Conservation (phyloP, 2,888 invertebrate genomes). For the Bombylius discolor region DNA sequence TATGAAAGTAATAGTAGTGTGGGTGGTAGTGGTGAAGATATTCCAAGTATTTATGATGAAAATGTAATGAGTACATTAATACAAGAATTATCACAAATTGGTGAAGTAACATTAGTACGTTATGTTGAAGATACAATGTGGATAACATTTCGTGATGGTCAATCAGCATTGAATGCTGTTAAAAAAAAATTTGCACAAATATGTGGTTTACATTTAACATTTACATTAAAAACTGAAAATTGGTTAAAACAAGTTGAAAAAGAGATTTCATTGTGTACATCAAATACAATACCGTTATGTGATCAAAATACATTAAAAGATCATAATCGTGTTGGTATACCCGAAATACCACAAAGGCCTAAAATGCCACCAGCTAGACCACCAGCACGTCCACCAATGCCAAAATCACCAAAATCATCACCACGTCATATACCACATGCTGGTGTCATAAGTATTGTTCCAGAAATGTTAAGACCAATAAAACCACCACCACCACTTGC, state of each 20-base stretch:
- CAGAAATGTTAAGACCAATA: slow-evolving; percentile 31
- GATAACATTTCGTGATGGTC: slow-evolving; percentile 84
- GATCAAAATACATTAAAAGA: slow-evolving; percentile 31
- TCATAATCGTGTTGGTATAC: slow-evolving; percentile 35
- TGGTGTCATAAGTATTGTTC: slow-evolving; percentile 41
- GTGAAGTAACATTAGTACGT: slow-evolving; percentile 80
- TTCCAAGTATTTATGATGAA: slow-evolving; percentile 59
- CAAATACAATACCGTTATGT: slow-evolving; percentile 69
- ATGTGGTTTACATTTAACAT: slow-evolving; percentile 50
- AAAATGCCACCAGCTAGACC: slow-evolving; percentile 42
- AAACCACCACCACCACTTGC: slow-evolving; percentile 23
- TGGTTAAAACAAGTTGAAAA: slow-evolving; percentile 73
- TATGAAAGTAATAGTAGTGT: slow-evolving; percentile 34
- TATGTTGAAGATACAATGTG: slow-evolving; percentile 83
- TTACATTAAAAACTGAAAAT: slow-evolving; percentile 68
- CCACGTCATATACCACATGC: slow-evolving; percentile 38
- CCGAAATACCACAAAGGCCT: slow-evolving; percentile 38
- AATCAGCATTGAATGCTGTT: slow-evolving; percentile 66
- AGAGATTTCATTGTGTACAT: slow-evolving; percentile 72
- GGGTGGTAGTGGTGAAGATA: slow-evolving; percentile 36
- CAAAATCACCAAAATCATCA: slow-evolving; percentile 40
- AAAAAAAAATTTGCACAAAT: slow-evolving; percentile 46
- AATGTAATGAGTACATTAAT: slow-evolving; percentile 65
- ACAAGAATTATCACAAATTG: slow-evolving; percentile 69
- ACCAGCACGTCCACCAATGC: slow-evolving; percentile 41